These are phyloP conservation scores for Tamandua tetradactyla DNA, from an alignment of 2,797 vertebrate genomes.

Conservation along the genomic window DNA sequence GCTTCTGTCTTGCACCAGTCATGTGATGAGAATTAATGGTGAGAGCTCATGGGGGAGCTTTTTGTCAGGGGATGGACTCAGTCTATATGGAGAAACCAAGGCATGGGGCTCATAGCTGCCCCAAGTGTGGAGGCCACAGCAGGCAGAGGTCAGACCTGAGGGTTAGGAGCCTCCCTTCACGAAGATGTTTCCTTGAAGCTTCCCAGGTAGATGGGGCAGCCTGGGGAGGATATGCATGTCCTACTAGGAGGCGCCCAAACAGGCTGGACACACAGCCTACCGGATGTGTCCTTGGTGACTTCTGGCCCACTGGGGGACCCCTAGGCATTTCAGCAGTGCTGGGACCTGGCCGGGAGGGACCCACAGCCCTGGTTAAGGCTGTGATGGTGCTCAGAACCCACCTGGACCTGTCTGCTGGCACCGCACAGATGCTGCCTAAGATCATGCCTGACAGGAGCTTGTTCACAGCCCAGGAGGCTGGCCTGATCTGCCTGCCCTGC, in stretches of 20 bases:
- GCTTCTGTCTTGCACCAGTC: too few relatives aligned
- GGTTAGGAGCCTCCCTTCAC: too few relatives aligned
- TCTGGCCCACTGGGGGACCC: background rate
- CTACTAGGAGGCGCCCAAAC: background rate
- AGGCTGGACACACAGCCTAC: background rate
- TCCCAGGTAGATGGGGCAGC: background rate
- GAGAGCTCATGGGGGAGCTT: too few relatives aligned
- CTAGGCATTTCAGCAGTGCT: background rate
- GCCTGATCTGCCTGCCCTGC: background rate
- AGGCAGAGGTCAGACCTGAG: background rate
- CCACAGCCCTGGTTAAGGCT: background rate
- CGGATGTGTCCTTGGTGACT: too few relatives aligned
- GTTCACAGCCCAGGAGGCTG: background rate
- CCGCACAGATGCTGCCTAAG: too few relatives aligned
- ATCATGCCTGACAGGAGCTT: background rate
- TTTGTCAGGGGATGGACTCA: background rate
- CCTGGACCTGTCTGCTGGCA: too few relatives aligned
- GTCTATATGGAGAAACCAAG: background rate
- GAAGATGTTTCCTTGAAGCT: background rate
- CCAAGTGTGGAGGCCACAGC: background rate
- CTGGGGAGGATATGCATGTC: accelerated
- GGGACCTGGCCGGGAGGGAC: background rate
- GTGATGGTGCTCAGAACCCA: background rate
- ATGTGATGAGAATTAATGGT: too few relatives aligned
- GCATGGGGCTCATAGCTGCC: background rate